These are phyloP conservation scores for Apocheima hispidaria DNA, from an alignment of 2,888 invertebrate genomes.

Conservation along the genomic window DNA sequence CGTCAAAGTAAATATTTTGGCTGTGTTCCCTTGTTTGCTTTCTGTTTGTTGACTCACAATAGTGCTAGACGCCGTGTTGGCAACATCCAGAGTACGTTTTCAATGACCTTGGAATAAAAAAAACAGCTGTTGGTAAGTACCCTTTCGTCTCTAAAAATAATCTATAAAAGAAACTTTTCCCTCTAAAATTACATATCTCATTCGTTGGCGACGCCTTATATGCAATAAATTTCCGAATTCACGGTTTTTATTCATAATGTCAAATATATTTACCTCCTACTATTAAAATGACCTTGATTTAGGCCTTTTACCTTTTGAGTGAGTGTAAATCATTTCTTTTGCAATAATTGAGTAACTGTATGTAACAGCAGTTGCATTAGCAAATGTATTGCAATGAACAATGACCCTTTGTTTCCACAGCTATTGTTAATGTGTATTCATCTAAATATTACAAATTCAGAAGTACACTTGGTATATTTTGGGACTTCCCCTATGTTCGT, in stretches of 20 bases:
- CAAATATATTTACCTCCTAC: neutral
- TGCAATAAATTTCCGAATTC: neutral
- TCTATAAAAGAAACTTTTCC: neutral
- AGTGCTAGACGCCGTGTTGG: conserved; percentile 60
- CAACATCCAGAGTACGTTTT: conserved; percentile 57
- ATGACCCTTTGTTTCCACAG: neutral
- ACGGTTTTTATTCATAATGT: neutral
- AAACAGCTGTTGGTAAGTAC: conserved; percentile 77
- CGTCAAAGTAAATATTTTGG: conserved; percentile 80
- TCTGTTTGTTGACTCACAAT: conserved; percentile 72
- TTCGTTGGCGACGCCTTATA: neutral
- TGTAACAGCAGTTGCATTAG: conserved; percentile 3
- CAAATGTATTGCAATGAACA: neutral
- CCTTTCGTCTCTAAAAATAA: conserved; percentile 35
- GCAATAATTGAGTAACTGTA: conserved; percentile 12
- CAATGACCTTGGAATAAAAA: conserved; percentile 70
- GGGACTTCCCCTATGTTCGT: too few species aligned
- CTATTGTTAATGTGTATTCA: neutral
- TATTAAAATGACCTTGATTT: conserved; percentile 15
- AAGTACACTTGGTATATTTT: too few species aligned
- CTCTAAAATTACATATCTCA: neutral
- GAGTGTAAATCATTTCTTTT: conserved; percentile 1
- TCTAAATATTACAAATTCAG: neutral
- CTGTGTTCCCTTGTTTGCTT: conserved; percentile 69
- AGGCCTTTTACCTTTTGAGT: conserved; percentile 18